A percentile compares a stretch with the other conserved stretches of the same genome.
phyloP scores from a whole-genome alignment of 2,113 vertebrate species.

The Paracanthobrama guichenoti region DNA sequence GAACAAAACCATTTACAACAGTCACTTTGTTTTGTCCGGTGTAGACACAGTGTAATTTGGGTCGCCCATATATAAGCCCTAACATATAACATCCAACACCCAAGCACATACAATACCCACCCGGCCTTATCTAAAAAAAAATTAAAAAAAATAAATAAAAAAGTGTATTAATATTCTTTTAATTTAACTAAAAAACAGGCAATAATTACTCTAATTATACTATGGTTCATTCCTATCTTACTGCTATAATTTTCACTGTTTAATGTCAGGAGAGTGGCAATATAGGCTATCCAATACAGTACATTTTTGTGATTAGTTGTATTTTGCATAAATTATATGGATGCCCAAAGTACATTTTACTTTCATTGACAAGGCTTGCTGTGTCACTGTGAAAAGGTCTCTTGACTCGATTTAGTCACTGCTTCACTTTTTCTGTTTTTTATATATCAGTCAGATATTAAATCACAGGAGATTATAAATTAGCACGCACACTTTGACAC shows the following conservation, averaged over 20 bases:
- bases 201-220: no score
- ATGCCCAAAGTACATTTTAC: not conserved
- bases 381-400: not conserved
- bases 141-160: no score
- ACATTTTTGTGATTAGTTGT: not conserved
- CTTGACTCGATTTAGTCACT: not conserved
- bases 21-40: no score
- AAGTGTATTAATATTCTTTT: no score
- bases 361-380: not conserved
- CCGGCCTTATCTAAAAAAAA: no score
- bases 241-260: not conserved
- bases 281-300: not conserved
- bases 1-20: no score
- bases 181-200: no score
- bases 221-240: not conserved
- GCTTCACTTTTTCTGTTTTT: not conserved
- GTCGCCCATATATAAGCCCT: no score
- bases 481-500: constrained; percentile 9
- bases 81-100: no score
- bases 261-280: not conserved
- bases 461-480: constrained; percentile 10
- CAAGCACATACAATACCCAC: no score
- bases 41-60: no score
- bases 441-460: constrained; percentile 8
- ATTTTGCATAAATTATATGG: not conserved